A percentile compares a stretch with the other conserved stretches of the same genome.
Evolutionary conservation across 1,140 invertebrate genomes (phyloP).

Genomic region (Heliothis virescens): DNA sequence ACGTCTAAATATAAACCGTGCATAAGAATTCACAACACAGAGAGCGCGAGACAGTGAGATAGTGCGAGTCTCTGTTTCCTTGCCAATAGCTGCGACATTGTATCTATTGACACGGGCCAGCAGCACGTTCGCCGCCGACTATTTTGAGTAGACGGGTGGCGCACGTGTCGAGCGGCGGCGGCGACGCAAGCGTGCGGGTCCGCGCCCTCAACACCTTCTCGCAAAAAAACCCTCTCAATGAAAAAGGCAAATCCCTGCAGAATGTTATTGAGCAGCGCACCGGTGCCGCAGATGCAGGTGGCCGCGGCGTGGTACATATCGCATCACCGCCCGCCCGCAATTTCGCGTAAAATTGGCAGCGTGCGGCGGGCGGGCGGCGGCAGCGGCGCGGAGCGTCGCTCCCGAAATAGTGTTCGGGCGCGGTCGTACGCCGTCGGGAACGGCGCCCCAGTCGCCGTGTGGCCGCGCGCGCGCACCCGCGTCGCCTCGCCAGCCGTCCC

Average conservation of each 20-base stretch:
- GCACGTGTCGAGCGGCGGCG: slow-evolving; percentile 63
- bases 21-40: slow-evolving; percentile 86
- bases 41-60: slow-evolving; percentile 84
- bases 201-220: slow-evolving; percentile 49
- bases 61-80: slow-evolving; percentile 84
- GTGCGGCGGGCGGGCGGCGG: slow-evolving; percentile 79
- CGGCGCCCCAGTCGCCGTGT: slow-evolving; percentile 81
- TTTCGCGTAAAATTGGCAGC: slow-evolving; percentile 86
- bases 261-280: slow-evolving; percentile 55
- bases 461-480: slow-evolving; percentile 82
- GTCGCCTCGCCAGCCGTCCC: slow-evolving; percentile 71
- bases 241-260: slow-evolving; percentile 63
- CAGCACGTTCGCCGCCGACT: slow-evolving; percentile 75
- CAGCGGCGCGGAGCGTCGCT: slow-evolving; percentile 80
- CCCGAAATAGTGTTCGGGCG: slow-evolving; percentile 85
- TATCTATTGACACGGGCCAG: slow-evolving; percentile 82
- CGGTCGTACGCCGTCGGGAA: slow-evolving; percentile 77
- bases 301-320: slow-evolving; percentile 78
- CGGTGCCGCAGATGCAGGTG: slow-evolving; percentile 66
- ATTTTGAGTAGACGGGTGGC: slow-evolving; percentile 76
- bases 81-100: slow-evolving; percentile 85
- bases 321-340: slow-evolving; percentile 86
- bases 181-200: slow-evolving; percentile 52
- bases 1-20: slow-evolving; percentile 84
- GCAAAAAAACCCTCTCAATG: slow-evolving; percentile 67